Base-by-base conservation (phyloP, 2,113 vertebrate genomes). In the Spilogale gracilis region DNA sequence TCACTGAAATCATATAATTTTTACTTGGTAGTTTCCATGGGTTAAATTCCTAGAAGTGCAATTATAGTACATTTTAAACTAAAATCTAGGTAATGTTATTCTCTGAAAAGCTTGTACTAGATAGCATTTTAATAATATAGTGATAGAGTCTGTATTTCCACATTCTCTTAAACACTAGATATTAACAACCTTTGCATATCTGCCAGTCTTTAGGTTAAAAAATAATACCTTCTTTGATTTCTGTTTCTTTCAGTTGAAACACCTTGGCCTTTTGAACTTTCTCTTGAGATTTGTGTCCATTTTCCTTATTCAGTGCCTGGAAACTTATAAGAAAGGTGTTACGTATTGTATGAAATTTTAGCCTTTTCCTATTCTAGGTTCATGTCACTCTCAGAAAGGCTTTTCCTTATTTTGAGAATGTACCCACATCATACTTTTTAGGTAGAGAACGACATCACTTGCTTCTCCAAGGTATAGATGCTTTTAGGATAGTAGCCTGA, bases 1-100 rank as follows among this genome's bases (percentile, higher is more conserved):
- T 58, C 63, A 78, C 8, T 92, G 73, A 89, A 84, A 92, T 95
- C 45, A 52, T 52, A 43, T 90, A 6, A 38, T 78, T 94, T 95
- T 65, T 69, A 78, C 30, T 81, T 78, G 67, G 17, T 87, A 63
- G 32, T 79, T 93, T 90, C 52, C 79, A 12, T 61, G 18, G 52
- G 4, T 93, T 82, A 56, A 48, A 61, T 50, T 86, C 43, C 89
- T 80, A 69, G 18, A 95, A 67, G 18, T 91, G 52, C 8, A 9
- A 56, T 91, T 61, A 14, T 11, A 89, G 13, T 60, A 45, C 82
- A 85, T 95, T 88, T 93, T 89, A 74, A 86, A 87, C 45, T 88
- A 4, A 76, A 90, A 93, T 56, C 48, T 48, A 84, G 18, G 14
- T 80, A 48, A 11, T 90, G 43, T 52, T 58, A 32, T 38, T 71